Conservation (phyloP, 2,113 vertebrate genomes). For the Xyrauchen texanus region DNA sequence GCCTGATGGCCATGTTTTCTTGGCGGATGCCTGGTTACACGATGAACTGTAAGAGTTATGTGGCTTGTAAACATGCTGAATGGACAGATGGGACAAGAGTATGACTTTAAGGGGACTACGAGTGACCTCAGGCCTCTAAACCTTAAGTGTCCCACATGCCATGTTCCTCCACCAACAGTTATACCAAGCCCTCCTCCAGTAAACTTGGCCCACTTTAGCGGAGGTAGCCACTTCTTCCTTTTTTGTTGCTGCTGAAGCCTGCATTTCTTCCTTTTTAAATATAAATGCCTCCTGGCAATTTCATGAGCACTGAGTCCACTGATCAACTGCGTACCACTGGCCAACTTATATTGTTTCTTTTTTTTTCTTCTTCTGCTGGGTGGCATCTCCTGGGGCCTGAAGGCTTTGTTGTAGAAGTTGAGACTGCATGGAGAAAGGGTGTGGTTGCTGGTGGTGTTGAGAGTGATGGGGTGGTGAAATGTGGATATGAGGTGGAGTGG, state of each 20-base stretch:
- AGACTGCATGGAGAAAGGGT: slow-evolving; percentile 71
- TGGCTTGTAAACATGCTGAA: slow-evolving; percentile 68
- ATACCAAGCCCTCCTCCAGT: slow-evolving; percentile 50
- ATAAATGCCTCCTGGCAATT: slow-evolving; percentile 62
- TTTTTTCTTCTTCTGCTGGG: slow-evolving; percentile 68
- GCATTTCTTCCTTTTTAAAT: slow-evolving; percentile 62
- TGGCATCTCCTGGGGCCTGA: slow-evolving; percentile 56
- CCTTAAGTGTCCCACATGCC: slow-evolving; percentile 65
- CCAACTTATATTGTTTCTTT: slow-evolving; percentile 71
- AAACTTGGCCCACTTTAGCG: slow-evolving; percentile 63
- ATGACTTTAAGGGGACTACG: slow-evolving; percentile 70
- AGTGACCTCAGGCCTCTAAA: slow-evolving; percentile 69
- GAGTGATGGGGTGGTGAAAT: slow-evolving; percentile 48
- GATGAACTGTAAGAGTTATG: slow-evolving; percentile 71
- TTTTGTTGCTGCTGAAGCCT: slow-evolving; percentile 65
- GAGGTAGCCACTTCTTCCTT: slow-evolving; percentile 67
- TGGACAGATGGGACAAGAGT: slow-evolving; percentile 75
- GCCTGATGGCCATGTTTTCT: slow-evolving; percentile 68
- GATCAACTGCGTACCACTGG: slow-evolving; percentile 70
- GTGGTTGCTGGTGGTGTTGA: slow-evolving; percentile 53
- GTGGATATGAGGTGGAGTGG: slow-evolving; percentile 50
- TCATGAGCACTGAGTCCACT: slow-evolving; percentile 68
- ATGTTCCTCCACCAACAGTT: slow-evolving; percentile 59
- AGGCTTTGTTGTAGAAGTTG: slow-evolving; percentile 67
- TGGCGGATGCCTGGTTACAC: slow-evolving; percentile 68